Percentiles rank a stretch among this genome's conserved stretches.
phyloP scores from a whole-genome alignment of 2,797 vertebrate species.

The Halcyon smyrnensis region DNA sequence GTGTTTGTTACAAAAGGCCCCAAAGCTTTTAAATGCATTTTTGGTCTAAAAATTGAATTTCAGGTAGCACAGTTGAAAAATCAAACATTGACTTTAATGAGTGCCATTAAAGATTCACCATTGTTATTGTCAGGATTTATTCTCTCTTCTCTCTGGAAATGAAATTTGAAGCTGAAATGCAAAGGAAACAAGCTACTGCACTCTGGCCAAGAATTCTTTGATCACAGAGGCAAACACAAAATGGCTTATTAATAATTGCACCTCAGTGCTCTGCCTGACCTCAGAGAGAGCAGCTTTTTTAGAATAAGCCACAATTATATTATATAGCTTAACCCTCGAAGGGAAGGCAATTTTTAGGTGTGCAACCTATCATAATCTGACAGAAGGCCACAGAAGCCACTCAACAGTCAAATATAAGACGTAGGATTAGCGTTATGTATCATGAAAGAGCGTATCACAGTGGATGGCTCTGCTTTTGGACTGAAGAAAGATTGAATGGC shows the following conservation, averaged over 20 bases:
- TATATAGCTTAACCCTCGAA: constrained; percentile 51
- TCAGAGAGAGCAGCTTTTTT: constrained; percentile 32
- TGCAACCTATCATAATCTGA: background rate
- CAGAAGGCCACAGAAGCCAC: background rate
- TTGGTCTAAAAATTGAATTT: constrained; percentile 69
- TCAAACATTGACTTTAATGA: constrained; percentile 65
- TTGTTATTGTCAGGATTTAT: constrained; percentile 68
- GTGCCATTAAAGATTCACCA: constrained; percentile 60
- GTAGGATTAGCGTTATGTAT: background rate
- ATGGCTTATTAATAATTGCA: constrained; percentile 67
- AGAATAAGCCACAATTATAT: constrained; percentile 3
- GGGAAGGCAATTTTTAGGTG: background rate
- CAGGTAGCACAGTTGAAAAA: constrained; percentile 56
- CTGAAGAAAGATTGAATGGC: background rate
- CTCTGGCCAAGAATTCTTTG: constrained; percentile 41
- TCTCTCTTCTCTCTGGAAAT: constrained; percentile 54
- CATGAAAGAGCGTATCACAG: accelerated
- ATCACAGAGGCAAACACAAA: constrained; percentile 69
- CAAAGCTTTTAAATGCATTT: constrained; percentile 68
- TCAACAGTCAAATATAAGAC: background rate
- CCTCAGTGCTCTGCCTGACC: constrained; percentile 56
- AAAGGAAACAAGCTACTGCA: constrained; percentile 60
- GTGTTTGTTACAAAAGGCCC: constrained; percentile 62
- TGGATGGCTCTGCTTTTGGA: background rate
- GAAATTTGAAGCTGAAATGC: constrained; percentile 44